A percentile compares a stretch with the other conserved stretches of the same genome.
Evolutionary conservation across 2,113 vertebrate genomes (phyloP).

Genomic region (Scatophagus argus): DNA sequence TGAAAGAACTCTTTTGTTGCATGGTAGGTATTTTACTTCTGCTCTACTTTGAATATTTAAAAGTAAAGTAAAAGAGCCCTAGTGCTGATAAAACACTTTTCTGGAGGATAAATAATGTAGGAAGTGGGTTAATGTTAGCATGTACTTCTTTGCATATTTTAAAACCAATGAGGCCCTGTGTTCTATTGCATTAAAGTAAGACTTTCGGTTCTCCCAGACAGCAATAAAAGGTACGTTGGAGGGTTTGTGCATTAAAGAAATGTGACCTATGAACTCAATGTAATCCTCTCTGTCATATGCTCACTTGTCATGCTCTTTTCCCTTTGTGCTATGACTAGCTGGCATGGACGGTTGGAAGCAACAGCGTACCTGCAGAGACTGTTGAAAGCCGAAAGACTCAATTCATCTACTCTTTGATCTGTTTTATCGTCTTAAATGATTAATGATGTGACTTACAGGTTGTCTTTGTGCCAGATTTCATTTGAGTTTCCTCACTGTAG

Average conservation of each 20-base stretch:
- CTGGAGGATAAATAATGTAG: slow-evolving; percentile 80
- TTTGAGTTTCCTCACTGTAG: slow-evolving; percentile 24
- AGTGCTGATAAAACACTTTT: slow-evolving; percentile 81
- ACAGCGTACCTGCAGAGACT: slow-evolving; percentile 43
- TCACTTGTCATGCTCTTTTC: slow-evolving; percentile 59
- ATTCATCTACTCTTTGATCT: slow-evolving; percentile 60
- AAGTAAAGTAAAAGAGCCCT: slow-evolving; percentile 71
- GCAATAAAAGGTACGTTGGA: slow-evolving; percentile 68
- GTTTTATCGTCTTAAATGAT: slow-evolving; percentile 46
- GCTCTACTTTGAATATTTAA: slow-evolving; percentile 76
- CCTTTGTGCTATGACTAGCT: slow-evolving; percentile 38
- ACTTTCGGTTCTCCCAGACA: slow-evolving; percentile 63
- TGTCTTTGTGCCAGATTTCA: slow-evolving; percentile 48
- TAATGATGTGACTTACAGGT: slow-evolving; percentile 58
- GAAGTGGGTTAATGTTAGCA: slow-evolving; percentile 76
- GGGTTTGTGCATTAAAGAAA: slow-evolving; percentile 71
- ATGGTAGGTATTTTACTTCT: slow-evolving; percentile 55
- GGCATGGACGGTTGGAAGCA: slow-evolving; percentile 42
- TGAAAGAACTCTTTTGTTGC: slow-evolving; percentile 49
- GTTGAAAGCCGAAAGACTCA: slow-evolving; percentile 55
- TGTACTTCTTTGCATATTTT: slow-evolving; percentile 84
- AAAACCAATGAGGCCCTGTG: slow-evolving; percentile 67
- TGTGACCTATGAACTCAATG: slow-evolving; percentile 74
- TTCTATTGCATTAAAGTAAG: slow-evolving; percentile 72
- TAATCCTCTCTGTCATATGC: slow-evolving; percentile 72